Percentiles rank a stretch among this genome's conserved stretches.
Conservation (phyloP, 2,888 invertebrate genomes). For the Oligia fasciuncula region DNA sequence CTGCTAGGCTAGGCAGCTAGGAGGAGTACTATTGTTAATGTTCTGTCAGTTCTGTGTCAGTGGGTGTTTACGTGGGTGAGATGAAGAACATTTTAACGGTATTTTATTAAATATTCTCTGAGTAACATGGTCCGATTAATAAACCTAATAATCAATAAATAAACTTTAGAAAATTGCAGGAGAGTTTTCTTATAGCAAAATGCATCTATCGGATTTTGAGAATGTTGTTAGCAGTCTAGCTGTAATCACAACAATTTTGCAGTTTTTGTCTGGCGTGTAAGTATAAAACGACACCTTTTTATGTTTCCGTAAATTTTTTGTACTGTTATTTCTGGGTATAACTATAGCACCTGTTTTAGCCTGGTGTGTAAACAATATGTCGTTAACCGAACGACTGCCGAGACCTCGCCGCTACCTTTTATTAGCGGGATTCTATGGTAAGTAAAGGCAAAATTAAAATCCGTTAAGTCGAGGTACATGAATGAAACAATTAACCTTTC, state of each 20-base stretch:
- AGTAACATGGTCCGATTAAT: slow-evolving; percentile 34
- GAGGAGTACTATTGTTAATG: no score
- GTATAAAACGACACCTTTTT: slow-evolving; percentile 74
- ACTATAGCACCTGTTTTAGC: slow-evolving; percentile 85
- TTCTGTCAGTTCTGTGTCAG: not conserved
- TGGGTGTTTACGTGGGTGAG: slow-evolving; percentile 15
- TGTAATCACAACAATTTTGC: slow-evolving; percentile 94
- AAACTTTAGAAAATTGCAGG: slow-evolving; percentile 21
- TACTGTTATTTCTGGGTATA: slow-evolving; percentile 22
- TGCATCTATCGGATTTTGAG: slow-evolving; percentile 73
- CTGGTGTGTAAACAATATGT: slow-evolving; percentile 94
- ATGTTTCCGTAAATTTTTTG: slow-evolving; percentile 13
- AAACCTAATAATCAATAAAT: slow-evolving; percentile 5
- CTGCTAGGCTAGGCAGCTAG: no score
- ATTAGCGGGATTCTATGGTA: slow-evolving; percentile 94
- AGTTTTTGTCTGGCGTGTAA: slow-evolving; percentile 96
- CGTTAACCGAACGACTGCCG: slow-evolving; percentile 93
- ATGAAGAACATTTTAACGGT: slow-evolving; percentile 16
- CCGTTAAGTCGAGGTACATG: slow-evolving; percentile 15
- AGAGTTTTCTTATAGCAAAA: slow-evolving; percentile 47
- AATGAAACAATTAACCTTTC: slow-evolving; percentile 39
- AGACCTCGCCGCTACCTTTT: slow-evolving; percentile 94
- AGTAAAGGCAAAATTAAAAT: slow-evolving; percentile 74
- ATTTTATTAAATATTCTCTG: slow-evolving; percentile 15
- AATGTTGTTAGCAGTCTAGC: slow-evolving; percentile 87